A percentile compares a stretch with the other conserved stretches of the same genome.
These are phyloP conservation scores for Triplophysa tibetana DNA, from an alignment of 2,113 vertebrate genomes.

Conservation along the genomic window DNA sequence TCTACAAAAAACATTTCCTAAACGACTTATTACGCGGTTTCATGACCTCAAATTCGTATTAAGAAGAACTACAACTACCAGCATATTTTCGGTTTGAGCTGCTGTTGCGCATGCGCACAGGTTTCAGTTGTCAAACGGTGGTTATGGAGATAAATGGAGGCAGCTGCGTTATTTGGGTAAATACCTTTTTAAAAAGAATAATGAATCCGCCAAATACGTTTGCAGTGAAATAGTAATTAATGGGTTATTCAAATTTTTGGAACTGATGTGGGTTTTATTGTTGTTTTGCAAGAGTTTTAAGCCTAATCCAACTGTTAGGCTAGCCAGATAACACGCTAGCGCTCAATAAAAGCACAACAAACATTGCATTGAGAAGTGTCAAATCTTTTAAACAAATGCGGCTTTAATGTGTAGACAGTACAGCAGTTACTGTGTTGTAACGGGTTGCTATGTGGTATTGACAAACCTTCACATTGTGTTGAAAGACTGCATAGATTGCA, in stretches of 20 bases:
- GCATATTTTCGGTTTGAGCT: constrained; percentile 40
- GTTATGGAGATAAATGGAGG: constrained; percentile 75
- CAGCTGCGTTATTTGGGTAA: constrained; percentile 55
- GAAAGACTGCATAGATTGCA: background rate
- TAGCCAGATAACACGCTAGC: constrained; percentile 3
- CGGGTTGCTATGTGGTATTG: background rate
- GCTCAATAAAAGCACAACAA: background rate
- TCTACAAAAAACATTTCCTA: background rate
- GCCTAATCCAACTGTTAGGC: background rate
- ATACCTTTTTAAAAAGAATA: constrained; percentile 16
- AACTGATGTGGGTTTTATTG: too few relatives aligned
- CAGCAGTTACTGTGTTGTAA: background rate
- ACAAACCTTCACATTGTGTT: background rate
- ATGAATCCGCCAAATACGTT: background rate
- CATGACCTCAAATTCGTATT: background rate
- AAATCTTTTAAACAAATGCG: background rate
- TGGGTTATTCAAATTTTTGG: background rate
- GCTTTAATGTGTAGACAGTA: background rate
- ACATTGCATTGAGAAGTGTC: background rate
- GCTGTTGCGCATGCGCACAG: constrained; percentile 57
- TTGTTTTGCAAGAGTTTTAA: constrained; percentile 9
- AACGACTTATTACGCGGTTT: background rate
- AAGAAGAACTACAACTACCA: constrained; percentile 56
- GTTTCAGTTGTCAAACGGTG: constrained; percentile 74
- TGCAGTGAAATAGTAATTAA: background rate